A percentile compares a stretch with the other conserved stretches of the same genome.
phyloP scores from a whole-genome alignment of 2,113 vertebrate species.

The Ictalurus punctatus region DNA sequence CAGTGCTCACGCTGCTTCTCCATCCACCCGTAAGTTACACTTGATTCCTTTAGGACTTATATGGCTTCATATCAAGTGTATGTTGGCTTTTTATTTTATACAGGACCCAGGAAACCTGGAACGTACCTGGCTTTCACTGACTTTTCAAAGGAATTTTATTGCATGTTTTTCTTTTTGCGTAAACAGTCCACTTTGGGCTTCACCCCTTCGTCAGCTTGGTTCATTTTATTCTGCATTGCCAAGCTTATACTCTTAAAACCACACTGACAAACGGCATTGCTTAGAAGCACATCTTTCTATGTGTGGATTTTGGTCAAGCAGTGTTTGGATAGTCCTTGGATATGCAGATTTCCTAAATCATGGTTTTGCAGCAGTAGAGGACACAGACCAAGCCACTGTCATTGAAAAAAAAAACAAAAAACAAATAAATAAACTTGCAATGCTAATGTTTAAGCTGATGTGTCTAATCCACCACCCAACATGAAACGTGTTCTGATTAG shows the following conservation, averaged over 20 bases:
- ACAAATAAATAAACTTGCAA: background rate
- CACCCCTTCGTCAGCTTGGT: background rate
- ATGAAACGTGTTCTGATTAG: background rate
- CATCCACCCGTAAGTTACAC: constrained; percentile 17
- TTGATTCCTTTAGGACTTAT: background rate
- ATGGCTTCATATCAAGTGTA: background rate
- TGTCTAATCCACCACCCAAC: background rate
- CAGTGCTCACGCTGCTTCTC: background rate
- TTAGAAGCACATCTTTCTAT: background rate
- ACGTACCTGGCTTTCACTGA: background rate
- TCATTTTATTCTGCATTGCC: background rate
- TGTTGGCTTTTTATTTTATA: background rate
- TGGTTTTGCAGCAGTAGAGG: background rate
- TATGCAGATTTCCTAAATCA: background rate
- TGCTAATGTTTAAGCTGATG: background rate
- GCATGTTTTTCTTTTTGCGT: background rate
- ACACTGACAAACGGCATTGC: background rate
- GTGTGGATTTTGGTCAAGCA: background rate
- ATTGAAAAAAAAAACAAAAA: background rate
- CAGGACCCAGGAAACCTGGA: background rate
- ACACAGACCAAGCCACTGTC: background rate
- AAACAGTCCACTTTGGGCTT: background rate
- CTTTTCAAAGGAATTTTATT: background rate
- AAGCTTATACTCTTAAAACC: background rate
- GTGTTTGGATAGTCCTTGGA: background rate